These are phyloP conservation scores for Orchesella cincta DNA, from an alignment of 1,140 invertebrate genomes.

Conservation along the genomic window DNA sequence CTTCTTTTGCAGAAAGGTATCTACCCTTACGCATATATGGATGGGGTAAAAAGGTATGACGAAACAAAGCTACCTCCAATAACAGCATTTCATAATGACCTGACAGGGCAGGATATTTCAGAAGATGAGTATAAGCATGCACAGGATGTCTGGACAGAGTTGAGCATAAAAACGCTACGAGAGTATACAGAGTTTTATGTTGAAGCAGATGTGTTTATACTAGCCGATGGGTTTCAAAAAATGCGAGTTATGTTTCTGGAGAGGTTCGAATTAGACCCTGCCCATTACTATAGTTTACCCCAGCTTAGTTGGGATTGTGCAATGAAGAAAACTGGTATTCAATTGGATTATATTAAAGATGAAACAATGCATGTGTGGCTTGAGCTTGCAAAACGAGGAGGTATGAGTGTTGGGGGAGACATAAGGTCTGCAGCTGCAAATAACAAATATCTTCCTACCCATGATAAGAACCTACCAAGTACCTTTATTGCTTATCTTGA, in stretches of 20 bases:
- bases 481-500: not conserved
- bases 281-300: not conserved
- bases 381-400: not conserved
- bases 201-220: not conserved
- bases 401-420: not conserved
- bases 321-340: not conserved
- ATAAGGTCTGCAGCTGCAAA: not conserved
- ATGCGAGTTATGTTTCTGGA: not conserved
- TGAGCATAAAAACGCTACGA: not conserved
- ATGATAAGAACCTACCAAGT: not conserved
- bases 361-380: not conserved
- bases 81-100: not conserved
- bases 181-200: not conserved
- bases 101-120: not conserved
- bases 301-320: not conserved
- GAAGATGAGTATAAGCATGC: not conserved
- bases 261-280: not conserved
- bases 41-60: not conserved
- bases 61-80: not conserved
- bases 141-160: not conserved
- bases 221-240: not conserved
- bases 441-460: not conserved
- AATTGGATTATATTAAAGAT: not conserved
- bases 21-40: not conserved
- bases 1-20: not conserved